phyloP scores from a whole-genome alignment of 2,888 invertebrate genomes.

The Apodemia mormo region DNA sequence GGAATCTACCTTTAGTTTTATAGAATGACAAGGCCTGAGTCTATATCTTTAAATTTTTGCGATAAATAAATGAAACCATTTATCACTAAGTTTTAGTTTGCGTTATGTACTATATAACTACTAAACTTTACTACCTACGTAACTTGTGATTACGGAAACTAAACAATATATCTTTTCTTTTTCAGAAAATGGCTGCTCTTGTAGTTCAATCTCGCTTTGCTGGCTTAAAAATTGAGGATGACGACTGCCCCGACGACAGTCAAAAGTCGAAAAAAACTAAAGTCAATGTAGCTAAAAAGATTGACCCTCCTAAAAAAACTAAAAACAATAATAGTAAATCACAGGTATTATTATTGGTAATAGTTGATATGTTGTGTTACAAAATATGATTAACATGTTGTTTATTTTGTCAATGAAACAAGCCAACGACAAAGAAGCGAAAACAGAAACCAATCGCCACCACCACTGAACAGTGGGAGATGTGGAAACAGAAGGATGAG shows the following conservation, averaged over 20 bases:
- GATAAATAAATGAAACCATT: background rate
- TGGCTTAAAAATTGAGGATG: constrained; percentile 87
- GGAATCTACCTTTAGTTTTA: background rate
- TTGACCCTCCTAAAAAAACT: constrained; percentile 60
- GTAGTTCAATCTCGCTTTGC: constrained; percentile 88
- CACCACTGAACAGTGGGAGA: constrained; percentile 85
- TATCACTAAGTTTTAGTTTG: background rate
- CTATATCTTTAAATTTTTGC: background rate
- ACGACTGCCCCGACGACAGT: constrained; percentile 72
- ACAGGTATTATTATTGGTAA: constrained; percentile 44
- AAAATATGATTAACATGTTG: constrained; percentile 16
- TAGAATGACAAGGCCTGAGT: background rate
- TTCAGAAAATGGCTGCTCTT: constrained; percentile 81
- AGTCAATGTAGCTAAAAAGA: constrained; percentile 53
- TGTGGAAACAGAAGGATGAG: constrained; percentile 87
- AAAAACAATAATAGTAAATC: constrained; percentile 51
- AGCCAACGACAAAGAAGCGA: constrained; percentile 61
- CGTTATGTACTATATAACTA: background rate
- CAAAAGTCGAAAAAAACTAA: constrained; percentile 70
- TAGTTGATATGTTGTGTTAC: background rate
- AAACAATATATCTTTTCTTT: background rate
- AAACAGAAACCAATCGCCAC: constrained; percentile 69
- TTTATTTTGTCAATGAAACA: constrained; percentile 22
- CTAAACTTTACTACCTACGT: no score
- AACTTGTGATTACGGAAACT: no score